phyloP scores from a whole-genome alignment of 2,888 invertebrate species.

The Ichneumoninae sp. region DNA sequence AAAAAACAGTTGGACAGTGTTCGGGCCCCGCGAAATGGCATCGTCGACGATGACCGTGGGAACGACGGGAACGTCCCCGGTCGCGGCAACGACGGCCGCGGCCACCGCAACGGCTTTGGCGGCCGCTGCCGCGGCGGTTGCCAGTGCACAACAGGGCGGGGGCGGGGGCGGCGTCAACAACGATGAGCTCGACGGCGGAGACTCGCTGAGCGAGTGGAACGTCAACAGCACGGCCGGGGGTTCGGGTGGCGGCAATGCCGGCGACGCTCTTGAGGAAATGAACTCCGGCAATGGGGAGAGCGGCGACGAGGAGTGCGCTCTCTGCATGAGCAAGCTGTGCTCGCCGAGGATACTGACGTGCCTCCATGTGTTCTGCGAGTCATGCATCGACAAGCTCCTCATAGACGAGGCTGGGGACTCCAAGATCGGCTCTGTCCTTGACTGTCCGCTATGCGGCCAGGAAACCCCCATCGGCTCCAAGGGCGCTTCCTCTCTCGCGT shows the following conservation, averaged over 20 bases:
- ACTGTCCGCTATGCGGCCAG: slow-evolving; percentile 94
- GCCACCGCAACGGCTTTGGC: slow-evolving; percentile 64
- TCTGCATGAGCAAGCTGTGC: slow-evolving; percentile 89
- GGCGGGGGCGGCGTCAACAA: slow-evolving; percentile 56
- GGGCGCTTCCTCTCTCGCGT: slow-evolving; percentile 92
- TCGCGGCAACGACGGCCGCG: slow-evolving; percentile 69
- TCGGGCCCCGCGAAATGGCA: slow-evolving; percentile 73
- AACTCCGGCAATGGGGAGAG: slow-evolving; percentile 73
- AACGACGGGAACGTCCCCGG: slow-evolving; percentile 76
- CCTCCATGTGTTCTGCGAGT: slow-evolving; percentile 97
- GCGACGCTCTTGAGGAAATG: slow-evolving; percentile 78
- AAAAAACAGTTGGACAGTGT: slow-evolving; percentile 14
- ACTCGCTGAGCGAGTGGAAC: slow-evolving; percentile 75
- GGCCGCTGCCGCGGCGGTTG: slow-evolving; percentile 68
- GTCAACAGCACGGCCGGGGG: slow-evolving; percentile 66
- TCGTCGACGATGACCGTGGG: slow-evolving; percentile 80
- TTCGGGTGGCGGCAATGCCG: slow-evolving; percentile 67
- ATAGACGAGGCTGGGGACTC: slow-evolving; percentile 90
- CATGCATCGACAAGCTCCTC: slow-evolving; percentile 93
- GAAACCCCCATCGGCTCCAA: slow-evolving; percentile 92
- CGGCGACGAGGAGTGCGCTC: slow-evolving; percentile 77
- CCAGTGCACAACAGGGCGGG: slow-evolving; percentile 66
- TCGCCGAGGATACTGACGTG: slow-evolving; percentile 96
- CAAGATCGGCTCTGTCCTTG: slow-evolving; percentile 88
- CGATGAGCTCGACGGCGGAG: slow-evolving; percentile 77